Conservation (phyloP, 2,797 vertebrate genomes). For the Malacoraja senta region DNA sequence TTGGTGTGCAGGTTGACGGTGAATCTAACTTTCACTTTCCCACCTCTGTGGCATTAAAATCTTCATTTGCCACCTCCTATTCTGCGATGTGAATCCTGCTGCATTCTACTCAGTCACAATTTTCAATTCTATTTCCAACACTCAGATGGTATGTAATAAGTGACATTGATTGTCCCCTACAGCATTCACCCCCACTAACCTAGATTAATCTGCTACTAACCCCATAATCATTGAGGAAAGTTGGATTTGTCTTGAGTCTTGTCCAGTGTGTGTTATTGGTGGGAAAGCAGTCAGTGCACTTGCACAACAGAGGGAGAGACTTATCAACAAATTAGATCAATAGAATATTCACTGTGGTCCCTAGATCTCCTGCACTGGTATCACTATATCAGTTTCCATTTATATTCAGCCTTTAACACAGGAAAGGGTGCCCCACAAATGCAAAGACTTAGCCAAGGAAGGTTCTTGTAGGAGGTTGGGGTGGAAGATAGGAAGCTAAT, state of each 20-base stretch:
- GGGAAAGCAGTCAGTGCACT: background rate
- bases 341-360: background rate
- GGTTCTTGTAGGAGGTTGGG: background rate
- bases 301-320: background rate
- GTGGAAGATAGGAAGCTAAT: background rate
- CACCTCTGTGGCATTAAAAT: background rate
- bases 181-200: background rate
- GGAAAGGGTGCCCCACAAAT: background rate
- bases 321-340: background rate
- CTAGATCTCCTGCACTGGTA: too few relatives aligned
- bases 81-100: too few relatives aligned
- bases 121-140: background rate
- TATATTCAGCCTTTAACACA: background rate
- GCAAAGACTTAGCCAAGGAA: background rate
- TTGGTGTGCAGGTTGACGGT: background rate
- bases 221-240: background rate
- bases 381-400: too few relatives aligned
- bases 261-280: background rate
- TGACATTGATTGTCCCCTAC: background rate
- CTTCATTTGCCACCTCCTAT: background rate
- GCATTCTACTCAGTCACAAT: background rate
- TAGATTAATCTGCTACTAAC: background rate
- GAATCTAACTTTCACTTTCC: background rate
- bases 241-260: conserved; percentile 34
- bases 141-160: conserved; percentile 30